Base-by-base conservation (phyloP, 2,888 invertebrate genomes). In the Clistopyga incitator region DNA sequence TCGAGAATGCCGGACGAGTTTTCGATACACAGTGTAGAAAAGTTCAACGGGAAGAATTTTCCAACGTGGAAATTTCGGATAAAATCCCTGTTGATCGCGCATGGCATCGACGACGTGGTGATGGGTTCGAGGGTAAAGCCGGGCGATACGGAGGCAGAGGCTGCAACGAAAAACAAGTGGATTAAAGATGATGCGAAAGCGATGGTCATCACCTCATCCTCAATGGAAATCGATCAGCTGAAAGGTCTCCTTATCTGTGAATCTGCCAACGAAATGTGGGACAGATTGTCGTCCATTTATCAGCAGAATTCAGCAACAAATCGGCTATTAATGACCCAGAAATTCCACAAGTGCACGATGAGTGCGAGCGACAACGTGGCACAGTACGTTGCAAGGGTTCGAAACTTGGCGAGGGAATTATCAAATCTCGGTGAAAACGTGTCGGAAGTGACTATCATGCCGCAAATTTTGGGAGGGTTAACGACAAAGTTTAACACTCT, bases 111-210 rank as follows among this genome's bases (percentile, higher is more conserved):
- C 11, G 72, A 72, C 10, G 42, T 72, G 3, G 72, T 72, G 29
- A 29, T 8, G 2, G 72, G 72, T 6, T 15, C 10, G 11, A 13
- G 47, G 20, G 47, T n/a, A 18, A 68, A 15, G 15, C 68, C 68
- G 54, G 34, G 23, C 10, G 3, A 11, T 13, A 6, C 25, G 13
- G 45, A 11, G 13, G 15, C 25, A 6, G 6, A 52, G 11, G 70
- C 10, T 20, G 34, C 20, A 11, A 74, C 38, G 15, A 42, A 59
- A 13, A 85, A 77, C n/a, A 18, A 10, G 23, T 88, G 86, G 87
- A 74, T 68, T 10, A 83, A 81, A 23, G 85, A 86, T 52, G 81
- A 85, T 38, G 85, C 86, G 11, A 86, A 82, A 23, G 87, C 84
- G 3, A 86, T 77, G 78, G 85, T 59, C 34, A 3, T 85, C 1